These are phyloP conservation scores for Solenopsis invicta DNA, from an alignment of 1,140 invertebrate genomes.

Conservation along the genomic window DNA sequence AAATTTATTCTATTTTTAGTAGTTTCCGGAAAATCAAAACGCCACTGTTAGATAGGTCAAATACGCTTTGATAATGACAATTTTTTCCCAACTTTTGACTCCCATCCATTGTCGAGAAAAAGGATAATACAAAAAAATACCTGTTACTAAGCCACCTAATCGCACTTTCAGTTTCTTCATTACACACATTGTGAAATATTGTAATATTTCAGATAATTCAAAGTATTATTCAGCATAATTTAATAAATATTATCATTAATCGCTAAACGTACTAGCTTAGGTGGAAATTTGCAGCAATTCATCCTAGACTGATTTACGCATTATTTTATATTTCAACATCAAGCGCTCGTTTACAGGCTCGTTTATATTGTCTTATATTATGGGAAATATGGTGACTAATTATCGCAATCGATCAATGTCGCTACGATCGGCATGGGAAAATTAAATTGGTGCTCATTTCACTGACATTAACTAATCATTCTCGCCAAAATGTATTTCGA, in stretches of 20 bases:
- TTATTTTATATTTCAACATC: slow-evolving; percentile 23
- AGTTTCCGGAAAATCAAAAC: too few species aligned
- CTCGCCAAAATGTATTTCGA: neutral
- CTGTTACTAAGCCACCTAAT: too few species aligned
- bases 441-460: slow-evolving; percentile 26
- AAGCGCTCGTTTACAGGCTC: neutral
- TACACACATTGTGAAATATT: neutral
- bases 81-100: too few species aligned
- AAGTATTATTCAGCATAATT: neutral
- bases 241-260: slow-evolving; percentile 14
- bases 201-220: neutral
- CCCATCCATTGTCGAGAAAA: too few species aligned
- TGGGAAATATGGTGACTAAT: slow-evolving; percentile 34
- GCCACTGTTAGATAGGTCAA: too few species aligned
- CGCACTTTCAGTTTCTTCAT: too few species aligned
- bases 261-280: neutral
- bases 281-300: neutral
- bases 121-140: too few species aligned
- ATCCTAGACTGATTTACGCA: neutral
- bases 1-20: too few species aligned
- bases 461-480: slow-evolving; percentile 21
- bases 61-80: too few species aligned
- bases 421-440: neutral
- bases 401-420: slow-evolving; percentile 29
- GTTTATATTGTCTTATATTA: slow-evolving; percentile 16